These are phyloP conservation scores for Kuschelorhynchus macadamiae DNA, from an alignment of 2,888 invertebrate species.

Conservation along the genomic window DNA sequence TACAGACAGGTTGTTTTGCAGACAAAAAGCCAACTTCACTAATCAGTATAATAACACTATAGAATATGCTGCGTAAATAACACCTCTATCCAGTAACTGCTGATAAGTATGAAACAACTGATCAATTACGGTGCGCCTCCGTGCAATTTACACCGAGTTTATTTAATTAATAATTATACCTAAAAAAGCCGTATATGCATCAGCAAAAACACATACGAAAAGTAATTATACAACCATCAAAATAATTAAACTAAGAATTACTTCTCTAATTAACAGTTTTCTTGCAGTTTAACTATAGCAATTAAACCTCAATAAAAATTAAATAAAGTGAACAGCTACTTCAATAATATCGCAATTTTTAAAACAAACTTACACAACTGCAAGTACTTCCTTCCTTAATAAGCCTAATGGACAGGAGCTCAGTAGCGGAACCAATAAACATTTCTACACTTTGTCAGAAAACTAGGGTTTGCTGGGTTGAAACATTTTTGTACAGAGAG, in stretches of 20 bases:
- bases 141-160: too few relatives aligned
- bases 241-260: conserved; percentile 20
- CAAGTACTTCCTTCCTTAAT: conserved; percentile 6
- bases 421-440: conserved; percentile 18
- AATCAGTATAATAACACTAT: too few relatives aligned
- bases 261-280: conserved; percentile 21
- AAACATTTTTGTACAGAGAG: too few relatives aligned
- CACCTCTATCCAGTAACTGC: too few relatives aligned
- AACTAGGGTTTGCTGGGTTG: too few relatives aligned
- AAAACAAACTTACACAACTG: neutral
- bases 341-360: conserved; percentile 19
- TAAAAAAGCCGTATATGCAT: neutral
- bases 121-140: too few relatives aligned
- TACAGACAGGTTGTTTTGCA: too few relatives aligned
- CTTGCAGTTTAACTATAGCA: conserved; percentile 21
- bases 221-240: conserved; percentile 11
- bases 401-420: conserved; percentile 7
- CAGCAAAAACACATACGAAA: conserved; percentile 11
- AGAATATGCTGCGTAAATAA: too few relatives aligned
- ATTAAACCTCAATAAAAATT: conserved; percentile 22
- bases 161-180: neutral
- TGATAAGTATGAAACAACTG: too few relatives aligned
- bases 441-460: neutral
- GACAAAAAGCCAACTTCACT: too few relatives aligned
- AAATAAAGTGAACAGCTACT: conserved; percentile 10